phyloP scores from a whole-genome alignment of 2,888 invertebrate species.

The Rhogogaster chlorosoma region DNA sequence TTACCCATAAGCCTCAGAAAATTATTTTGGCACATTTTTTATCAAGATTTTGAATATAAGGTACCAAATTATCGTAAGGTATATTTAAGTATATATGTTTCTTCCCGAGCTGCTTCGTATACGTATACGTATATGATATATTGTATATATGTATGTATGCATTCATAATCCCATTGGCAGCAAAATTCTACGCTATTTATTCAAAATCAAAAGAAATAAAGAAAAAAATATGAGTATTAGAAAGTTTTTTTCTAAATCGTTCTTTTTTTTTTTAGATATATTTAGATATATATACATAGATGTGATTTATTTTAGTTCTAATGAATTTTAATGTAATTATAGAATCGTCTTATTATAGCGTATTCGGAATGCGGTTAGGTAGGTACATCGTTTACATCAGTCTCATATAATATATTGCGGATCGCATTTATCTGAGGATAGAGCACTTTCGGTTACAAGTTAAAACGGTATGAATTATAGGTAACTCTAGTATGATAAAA shows the following conservation, averaged over 20 bases:
- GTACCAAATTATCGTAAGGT: constrained; percentile 3
- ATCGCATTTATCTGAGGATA: background rate
- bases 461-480: background rate
- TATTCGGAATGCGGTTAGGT: background rate
- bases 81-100: constrained; percentile 1
- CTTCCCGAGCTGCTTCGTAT: background rate
- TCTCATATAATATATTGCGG: background rate
- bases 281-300: no score
- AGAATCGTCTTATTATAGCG: background rate
- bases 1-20: background rate
- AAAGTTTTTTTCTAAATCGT: background rate
- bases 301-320: background rate
- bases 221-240: background rate
- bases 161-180: background rate
- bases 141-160: background rate
- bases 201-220: background rate
- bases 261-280: background rate
- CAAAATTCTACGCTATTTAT: background rate
- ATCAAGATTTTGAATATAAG: background rate
- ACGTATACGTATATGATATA: background rate
- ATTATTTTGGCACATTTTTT: constrained; percentile 27
- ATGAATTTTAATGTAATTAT: background rate
- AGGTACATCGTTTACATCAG: background rate
- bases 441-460: constrained; percentile 13
- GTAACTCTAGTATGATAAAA: background rate